These are phyloP conservation scores for Climacteris rufus DNA, from an alignment of 2,113 vertebrate genomes.

Conservation along the genomic window DNA sequence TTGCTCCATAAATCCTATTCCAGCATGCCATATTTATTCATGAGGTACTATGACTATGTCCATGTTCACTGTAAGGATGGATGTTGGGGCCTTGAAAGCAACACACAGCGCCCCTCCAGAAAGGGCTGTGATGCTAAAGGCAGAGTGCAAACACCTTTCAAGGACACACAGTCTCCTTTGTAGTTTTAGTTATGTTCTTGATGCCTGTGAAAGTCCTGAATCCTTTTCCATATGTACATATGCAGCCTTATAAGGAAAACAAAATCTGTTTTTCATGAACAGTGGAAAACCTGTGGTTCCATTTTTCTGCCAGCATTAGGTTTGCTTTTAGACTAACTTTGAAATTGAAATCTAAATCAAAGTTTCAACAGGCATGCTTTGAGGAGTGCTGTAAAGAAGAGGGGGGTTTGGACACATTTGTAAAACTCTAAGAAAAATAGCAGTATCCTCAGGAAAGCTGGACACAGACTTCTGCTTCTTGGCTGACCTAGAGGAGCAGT, in stretches of 20 bases:
- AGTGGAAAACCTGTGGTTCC: not conserved
- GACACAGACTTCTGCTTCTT: not conserved
- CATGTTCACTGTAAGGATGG: too few species aligned
- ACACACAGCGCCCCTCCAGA: accelerated
- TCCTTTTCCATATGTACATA: not conserved
- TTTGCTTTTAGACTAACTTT: not conserved
- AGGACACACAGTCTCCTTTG: accelerated
- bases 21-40: accelerated
- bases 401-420: not conserved
- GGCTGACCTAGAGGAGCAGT: not conserved
- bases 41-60: not conserved
- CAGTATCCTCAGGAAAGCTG: not conserved
- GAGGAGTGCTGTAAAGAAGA: not conserved
- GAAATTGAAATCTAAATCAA: not conserved
- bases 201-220: not conserved
- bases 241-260: not conserved
- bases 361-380: not conserved
- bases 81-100: not conserved
- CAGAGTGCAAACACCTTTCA: not conserved
- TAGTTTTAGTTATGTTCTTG: not conserved
- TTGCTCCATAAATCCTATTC: not conserved
- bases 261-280: not conserved
- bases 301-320: not conserved
- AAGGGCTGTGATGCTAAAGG: not conserved
- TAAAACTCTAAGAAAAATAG: not conserved